Evolutionary conservation across 2,113 vertebrate species (phyloP), one percentile per base, ranked within the genome.

Genomic region (Hippolais icterina): DNA sequence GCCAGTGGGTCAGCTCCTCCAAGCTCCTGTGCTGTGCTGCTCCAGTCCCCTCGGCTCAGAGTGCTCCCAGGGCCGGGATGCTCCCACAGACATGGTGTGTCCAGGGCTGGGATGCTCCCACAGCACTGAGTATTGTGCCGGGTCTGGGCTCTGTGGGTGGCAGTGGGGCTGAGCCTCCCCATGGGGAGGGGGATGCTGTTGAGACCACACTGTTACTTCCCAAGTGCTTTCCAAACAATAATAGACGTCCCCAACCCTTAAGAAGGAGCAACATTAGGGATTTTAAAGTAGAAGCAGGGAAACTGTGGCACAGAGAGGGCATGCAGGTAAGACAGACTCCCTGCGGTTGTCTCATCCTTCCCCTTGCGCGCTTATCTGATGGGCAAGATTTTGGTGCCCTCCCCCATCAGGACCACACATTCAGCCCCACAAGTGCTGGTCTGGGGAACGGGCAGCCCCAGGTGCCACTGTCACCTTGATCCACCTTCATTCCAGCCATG

Each of bases 21-120:
- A 3, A 87, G 60, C 50, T 16, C 25, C 69, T 47, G 1, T 22
- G 60, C 63, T 15, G 46, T 44, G 50, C 16, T 77, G 27, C 28
- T 60, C 53, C 0, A 0, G 3, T 8, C 7, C 31, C 21, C 35
- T 0, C 2, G 39, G n/a, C 1, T 19, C 1, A 1, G 35, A 52
- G 41, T 19, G 53, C 37, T 56, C 20, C 70, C 23, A 1, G 27
- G 47, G 3, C 29, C 0, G 0, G 59, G 65, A 31, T n/a, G 54
- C n/a, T 50, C 37, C 76, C 13, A 33, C 15, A 37, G 60, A 19
- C 14, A 31, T 2, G 18, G 13, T 9, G 35, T 15, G 64, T 64
- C 29, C 64, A n/a, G 78, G 46, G 24, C 31, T 6, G 8, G 44
- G 65, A 23, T 44, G 42, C 10, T 74, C 29, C 33, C 41, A 8